Conservation (phyloP, 2,113 vertebrate genomes). For the Oncorhynchus tshawytscha region DNA sequence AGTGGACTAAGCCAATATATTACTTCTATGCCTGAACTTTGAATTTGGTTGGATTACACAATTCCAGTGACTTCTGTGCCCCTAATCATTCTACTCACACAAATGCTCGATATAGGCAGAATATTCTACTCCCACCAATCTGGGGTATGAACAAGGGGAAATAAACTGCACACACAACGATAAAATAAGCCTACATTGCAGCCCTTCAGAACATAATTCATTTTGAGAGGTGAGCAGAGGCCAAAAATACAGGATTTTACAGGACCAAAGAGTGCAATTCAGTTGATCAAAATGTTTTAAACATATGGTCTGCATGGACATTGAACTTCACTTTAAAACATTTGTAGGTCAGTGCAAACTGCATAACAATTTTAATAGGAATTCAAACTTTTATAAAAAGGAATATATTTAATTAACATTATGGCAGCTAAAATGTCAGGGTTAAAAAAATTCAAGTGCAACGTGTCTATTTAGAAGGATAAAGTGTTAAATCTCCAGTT, state of each 20-base stretch:
- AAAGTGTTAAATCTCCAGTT: slow-evolving; percentile 65
- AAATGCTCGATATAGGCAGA: not conserved
- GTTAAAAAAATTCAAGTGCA: slow-evolving; percentile 65
- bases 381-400: slow-evolving; percentile 31
- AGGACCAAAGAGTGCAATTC: slow-evolving; percentile 27
- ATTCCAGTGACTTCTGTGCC: not conserved
- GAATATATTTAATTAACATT: slow-evolving; percentile 41
- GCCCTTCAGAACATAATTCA: not conserved
- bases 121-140: not conserved
- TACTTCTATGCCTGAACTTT: not conserved
- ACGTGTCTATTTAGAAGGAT: slow-evolving; percentile 45
- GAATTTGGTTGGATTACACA: not conserved
- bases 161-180: not conserved
- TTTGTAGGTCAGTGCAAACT: slow-evolving; percentile 24
- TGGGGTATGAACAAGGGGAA: not conserved
- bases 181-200: not conserved
- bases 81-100: not conserved
- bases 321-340: slow-evolving; percentile 8
- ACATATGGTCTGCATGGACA: slow-evolving; percentile 1
- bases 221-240: not conserved
- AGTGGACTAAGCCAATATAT: not conserved
- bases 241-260: slow-evolving; percentile 19
- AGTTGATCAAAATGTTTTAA: not conserved
- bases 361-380: not conserved
- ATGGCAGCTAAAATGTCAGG: slow-evolving; percentile 48